Evolutionary conservation across 1,140 invertebrate species (phyloP).

Genomic region (Drosophila tropicalis): DNA sequence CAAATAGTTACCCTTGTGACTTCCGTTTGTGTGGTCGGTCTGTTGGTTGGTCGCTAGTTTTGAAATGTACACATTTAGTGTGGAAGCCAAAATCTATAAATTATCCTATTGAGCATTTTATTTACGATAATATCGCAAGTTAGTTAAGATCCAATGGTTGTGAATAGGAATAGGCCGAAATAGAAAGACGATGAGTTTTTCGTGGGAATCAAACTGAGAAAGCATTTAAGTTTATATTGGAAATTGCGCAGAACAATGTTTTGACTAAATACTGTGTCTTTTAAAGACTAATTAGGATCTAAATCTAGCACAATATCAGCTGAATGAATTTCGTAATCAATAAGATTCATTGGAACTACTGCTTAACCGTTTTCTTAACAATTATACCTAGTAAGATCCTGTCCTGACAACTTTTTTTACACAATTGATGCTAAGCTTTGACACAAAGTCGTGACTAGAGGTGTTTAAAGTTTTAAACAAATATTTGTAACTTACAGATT

Average conservation of each 20-base stretch:
- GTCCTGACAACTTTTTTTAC: too few relatives aligned
- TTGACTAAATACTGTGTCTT: too few relatives aligned
- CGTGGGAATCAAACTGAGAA: constrained; percentile 35
- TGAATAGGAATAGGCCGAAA: not conserved
- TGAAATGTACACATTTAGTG: constrained; percentile 30
- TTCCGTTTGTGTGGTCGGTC: constrained; percentile 19
- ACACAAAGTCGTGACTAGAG: too few relatives aligned
- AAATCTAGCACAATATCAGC: too few relatives aligned
- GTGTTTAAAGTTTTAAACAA: too few relatives aligned
- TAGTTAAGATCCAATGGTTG: constrained; percentile 18
- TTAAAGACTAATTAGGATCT: too few relatives aligned
- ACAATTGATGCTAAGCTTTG: too few relatives aligned
- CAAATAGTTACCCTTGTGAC: constrained; percentile 61
- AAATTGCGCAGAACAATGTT: not conserved
- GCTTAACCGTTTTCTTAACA: too few relatives aligned
- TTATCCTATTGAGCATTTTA: constrained; percentile 35
- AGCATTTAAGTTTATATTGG: not conserved
- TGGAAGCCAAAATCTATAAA: constrained; percentile 41
- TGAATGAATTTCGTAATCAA: too few relatives aligned
- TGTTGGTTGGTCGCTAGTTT: constrained; percentile 13
- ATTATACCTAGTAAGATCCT: too few relatives aligned
- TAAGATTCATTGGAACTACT: too few relatives aligned
- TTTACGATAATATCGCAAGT: constrained; percentile 47
- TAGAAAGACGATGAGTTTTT: constrained; percentile 13
- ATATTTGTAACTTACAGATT: too few relatives aligned